Evolutionary conservation across 2,797 vertebrate genomes (phyloP).

Genomic region (Oophaga sylvatica): DNA sequence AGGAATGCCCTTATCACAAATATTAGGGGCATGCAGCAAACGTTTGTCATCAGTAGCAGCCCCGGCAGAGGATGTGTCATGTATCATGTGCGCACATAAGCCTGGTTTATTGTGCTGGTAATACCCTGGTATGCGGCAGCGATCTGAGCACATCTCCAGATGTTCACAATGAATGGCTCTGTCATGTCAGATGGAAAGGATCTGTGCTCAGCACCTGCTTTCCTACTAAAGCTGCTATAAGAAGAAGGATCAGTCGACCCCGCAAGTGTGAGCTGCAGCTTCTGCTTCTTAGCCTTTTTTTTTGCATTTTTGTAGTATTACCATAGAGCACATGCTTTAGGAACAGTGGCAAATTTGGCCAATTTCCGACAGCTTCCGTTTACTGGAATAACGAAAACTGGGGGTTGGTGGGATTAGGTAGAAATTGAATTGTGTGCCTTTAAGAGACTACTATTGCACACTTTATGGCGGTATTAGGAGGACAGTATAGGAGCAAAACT

Average conservation of each 20-base stretch:
- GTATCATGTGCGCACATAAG: slow-evolving; percentile 33
- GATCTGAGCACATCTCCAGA: slow-evolving; percentile 54
- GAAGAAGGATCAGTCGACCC: neutral
- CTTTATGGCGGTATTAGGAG: neutral
- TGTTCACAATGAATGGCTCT: slow-evolving; percentile 55
- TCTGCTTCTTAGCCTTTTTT: neutral
- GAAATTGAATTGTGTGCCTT: too few species aligned
- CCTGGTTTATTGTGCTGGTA: slow-evolving; percentile 50
- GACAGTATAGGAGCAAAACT: too few species aligned
- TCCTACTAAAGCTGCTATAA: slow-evolving; percentile 16
- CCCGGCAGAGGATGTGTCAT: slow-evolving; percentile 30
- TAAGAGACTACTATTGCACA: neutral
- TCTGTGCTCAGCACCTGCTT: slow-evolving; percentile 49
- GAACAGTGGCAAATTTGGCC: too few species aligned
- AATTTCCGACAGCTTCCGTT: neutral
- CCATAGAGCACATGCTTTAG: neutral
- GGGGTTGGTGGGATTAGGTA: neutral
- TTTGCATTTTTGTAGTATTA: neutral
- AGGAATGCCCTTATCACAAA: slow-evolving; percentile 51
- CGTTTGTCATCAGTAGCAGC: slow-evolving; percentile 46
- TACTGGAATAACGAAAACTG: neutral
- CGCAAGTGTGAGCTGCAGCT: neutral
- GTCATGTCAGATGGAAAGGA: slow-evolving; percentile 45
- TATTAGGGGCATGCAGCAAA: slow-evolving; percentile 49
- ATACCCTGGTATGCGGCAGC: slow-evolving; percentile 48